A percentile compares a stretch with the other conserved stretches of the same genome.
These are phyloP conservation scores for Thaumatotibia leucotreta DNA, from an alignment of 1,140 invertebrate species.

Conservation along the genomic window DNA sequence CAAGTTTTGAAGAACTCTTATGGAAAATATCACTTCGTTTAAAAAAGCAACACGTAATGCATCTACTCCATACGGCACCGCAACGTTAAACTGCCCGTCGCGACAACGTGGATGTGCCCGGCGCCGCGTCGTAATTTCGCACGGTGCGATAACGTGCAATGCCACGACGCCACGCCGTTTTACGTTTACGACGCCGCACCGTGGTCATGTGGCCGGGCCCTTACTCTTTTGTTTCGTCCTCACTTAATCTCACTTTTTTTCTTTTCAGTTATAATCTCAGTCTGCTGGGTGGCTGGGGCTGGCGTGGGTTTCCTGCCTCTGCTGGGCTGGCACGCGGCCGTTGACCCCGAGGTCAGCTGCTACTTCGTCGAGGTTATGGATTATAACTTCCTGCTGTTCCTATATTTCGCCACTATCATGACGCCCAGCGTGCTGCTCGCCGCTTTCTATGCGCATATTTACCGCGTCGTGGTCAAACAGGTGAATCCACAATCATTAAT, in stretches of 20 bases:
- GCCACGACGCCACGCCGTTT: no score
- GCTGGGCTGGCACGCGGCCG: constrained; percentile 88
- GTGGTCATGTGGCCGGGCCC: no score
- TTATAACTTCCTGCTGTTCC: constrained; percentile 91
- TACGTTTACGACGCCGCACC: no score
- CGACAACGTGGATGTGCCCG: no score
- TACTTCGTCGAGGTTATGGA: constrained; percentile 92
- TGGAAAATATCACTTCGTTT: no score
- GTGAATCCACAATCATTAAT: constrained; percentile 68
- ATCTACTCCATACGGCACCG: no score
- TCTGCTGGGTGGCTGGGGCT: constrained; percentile 89
- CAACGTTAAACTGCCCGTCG: no score
- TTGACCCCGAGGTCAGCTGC: constrained; percentile 78
- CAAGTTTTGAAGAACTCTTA: no score
- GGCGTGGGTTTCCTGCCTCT: constrained; percentile 89
- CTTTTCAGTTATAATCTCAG: constrained; percentile 87
- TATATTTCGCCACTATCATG: constrained; percentile 93
- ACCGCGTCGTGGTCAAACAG: constrained; percentile 91
- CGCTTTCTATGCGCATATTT: constrained; percentile 92
- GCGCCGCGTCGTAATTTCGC: no score
- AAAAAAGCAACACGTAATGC: no score
- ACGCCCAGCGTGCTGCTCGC: constrained; percentile 89
- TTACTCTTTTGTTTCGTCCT: no score
- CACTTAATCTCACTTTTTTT: constrained; percentile 14
- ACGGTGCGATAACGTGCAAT: no score